A percentile compares a stretch with the other conserved stretches of the same genome.
phyloP scores from a whole-genome alignment of 2,888 invertebrate genomes.

The Tetrapedia diversipes region DNA sequence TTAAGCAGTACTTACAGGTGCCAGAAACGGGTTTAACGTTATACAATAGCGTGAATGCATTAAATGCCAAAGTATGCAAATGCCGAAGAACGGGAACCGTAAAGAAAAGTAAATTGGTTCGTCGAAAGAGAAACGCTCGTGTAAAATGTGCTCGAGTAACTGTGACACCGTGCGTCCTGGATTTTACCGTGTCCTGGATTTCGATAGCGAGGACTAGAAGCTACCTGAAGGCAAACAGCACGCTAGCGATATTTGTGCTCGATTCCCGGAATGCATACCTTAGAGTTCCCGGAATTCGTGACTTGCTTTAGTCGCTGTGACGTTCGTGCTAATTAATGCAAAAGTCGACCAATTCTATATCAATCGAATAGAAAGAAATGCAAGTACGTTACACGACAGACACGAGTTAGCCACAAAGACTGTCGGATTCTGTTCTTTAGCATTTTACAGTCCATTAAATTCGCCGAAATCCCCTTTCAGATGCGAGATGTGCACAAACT shows the following conservation, averaged over 20 bases:
- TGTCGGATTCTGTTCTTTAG: too few species aligned
- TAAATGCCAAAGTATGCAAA: too few species aligned
- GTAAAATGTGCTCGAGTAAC: neutral
- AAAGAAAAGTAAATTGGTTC: neutral
- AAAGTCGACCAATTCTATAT: neutral
- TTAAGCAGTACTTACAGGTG: too few species aligned
- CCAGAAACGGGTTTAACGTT: too few species aligned
- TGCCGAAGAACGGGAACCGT: too few species aligned
- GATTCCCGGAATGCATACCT: slow-evolving; percentile 2
- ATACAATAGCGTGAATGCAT: too few species aligned
- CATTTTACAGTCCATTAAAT: too few species aligned
- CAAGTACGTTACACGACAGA: too few species aligned
- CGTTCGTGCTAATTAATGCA: neutral
- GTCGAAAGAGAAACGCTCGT: neutral
- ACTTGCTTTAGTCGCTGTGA: neutral
- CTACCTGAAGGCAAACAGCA: neutral
- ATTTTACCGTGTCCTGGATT: slow-evolving; percentile 2
- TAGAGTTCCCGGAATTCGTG: neutral
- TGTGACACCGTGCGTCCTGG: slow-evolving; percentile 8
- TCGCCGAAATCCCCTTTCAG: too few species aligned
- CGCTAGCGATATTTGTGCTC: slow-evolving; percentile 1
- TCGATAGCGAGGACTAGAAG: neutral
- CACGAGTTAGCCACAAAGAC: too few species aligned
- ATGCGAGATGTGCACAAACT: too few species aligned
- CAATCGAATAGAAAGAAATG: neutral